Evolutionary conservation across 1,140 invertebrate genomes (phyloP).

Genomic region (Ceratosolen solmsi): DNA sequence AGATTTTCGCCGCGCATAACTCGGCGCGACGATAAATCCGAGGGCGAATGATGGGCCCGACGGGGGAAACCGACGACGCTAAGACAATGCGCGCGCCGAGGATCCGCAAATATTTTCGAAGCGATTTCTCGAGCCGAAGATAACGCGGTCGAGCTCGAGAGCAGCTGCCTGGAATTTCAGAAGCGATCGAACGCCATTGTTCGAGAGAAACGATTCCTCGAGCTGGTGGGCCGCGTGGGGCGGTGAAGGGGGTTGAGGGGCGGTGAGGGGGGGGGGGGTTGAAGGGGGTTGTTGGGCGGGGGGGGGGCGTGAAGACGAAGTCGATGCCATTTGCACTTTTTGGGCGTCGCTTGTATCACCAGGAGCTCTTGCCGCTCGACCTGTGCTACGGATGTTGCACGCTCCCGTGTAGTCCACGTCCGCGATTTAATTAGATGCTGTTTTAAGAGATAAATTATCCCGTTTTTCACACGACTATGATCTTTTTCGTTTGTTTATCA

Average conservation of each 20-base stretch:
- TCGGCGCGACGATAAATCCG: slow-evolving; percentile 21
- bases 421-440: too few species aligned
- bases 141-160: slow-evolving; percentile 48
- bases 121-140: slow-evolving; percentile 51
- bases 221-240: background rate
- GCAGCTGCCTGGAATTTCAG: slow-evolving; percentile 58
- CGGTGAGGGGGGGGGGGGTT: background rate
- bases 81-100: slow-evolving; percentile 23
- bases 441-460: too few species aligned
- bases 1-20: slow-evolving; percentile 27
- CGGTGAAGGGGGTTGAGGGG: background rate
- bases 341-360: too few species aligned
- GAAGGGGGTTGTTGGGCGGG: too few species aligned
- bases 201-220: slow-evolving; percentile 1
- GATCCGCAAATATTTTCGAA: slow-evolving; percentile 43
- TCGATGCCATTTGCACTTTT: too few species aligned
- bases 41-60: background rate
- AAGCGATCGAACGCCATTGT: slow-evolving; percentile 55
- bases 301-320: too few species aligned
- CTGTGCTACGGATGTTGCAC: too few species aligned
- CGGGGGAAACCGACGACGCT: background rate
- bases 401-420: too few species aligned
- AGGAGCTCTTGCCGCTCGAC: too few species aligned
- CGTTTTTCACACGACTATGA: too few species aligned
- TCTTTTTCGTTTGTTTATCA: too few species aligned